Conservation (phyloP, 2,113 vertebrate species). For the Atherinomorus stipes region DNA sequence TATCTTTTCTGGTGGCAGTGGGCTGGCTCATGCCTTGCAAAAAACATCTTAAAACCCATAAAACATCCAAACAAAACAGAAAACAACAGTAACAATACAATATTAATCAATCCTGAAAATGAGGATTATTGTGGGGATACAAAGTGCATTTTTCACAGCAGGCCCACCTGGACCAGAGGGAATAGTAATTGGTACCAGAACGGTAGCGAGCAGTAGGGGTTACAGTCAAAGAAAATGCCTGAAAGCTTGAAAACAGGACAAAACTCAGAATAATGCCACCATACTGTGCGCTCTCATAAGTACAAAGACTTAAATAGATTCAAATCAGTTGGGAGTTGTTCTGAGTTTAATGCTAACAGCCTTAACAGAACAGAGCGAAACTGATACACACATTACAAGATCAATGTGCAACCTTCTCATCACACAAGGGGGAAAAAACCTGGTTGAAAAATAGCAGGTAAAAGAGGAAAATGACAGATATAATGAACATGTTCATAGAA, state of each 20-base stretch:
- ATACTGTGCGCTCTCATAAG: constrained; percentile 15
- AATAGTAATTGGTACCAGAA: constrained; percentile 50
- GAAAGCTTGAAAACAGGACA: constrained; percentile 13
- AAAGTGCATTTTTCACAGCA: constrained; percentile 8
- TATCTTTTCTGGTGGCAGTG: not conserved
- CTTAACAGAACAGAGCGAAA: not conserved
- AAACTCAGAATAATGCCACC: not conserved
- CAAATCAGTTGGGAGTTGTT: constrained; percentile 2
- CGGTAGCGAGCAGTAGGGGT: constrained; percentile 36
- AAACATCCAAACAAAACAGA: not conserved
- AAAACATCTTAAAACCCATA: not conserved
- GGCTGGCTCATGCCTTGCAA: not conserved
- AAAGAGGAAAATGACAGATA: too few relatives aligned
- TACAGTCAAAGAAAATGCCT: constrained; percentile 42
- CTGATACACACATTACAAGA: not conserved
- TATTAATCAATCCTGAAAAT: constrained; percentile 15
- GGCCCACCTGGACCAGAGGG: constrained; percentile 22
- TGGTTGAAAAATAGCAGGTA: not conserved
- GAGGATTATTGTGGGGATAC: not conserved
- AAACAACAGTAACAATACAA: not conserved
- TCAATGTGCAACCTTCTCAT: not conserved
- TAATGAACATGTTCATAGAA: not conserved
- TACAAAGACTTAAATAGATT: constrained; percentile 16
- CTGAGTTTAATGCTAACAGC: not conserved
- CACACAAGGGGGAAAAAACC: not conserved